These are phyloP conservation scores for Glareola pratincola DNA, from an alignment of 2,113 vertebrate genomes.

Conservation along the genomic window DNA sequence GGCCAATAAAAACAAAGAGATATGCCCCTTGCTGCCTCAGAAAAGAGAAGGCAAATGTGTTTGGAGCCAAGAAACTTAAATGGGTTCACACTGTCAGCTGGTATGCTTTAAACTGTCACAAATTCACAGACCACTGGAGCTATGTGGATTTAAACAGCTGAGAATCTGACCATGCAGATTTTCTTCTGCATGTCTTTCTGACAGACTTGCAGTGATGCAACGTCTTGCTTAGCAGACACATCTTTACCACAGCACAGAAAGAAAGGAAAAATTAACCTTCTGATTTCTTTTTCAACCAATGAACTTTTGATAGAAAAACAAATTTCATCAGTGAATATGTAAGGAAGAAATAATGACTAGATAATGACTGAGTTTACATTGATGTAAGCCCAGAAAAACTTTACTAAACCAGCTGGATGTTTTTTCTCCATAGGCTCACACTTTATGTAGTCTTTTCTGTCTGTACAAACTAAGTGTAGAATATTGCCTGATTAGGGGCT, in stretches of 20 bases:
- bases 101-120: not conserved
- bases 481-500: not conserved
- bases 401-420: not conserved
- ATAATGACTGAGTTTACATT: not conserved
- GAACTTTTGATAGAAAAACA: not conserved
- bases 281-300: not conserved
- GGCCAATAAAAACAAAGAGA: not conserved
- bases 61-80: not conserved
- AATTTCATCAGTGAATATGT: not conserved
- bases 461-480: not conserved
- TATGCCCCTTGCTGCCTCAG: not conserved
- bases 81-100: not conserved
- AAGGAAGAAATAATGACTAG: not conserved
- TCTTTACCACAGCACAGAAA: not conserved
- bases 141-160: conserved; percentile 38
- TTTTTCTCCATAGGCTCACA: not conserved
- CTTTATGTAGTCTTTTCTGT: not conserved
- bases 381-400: not conserved
- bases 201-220: not conserved
- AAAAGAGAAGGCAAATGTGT: not conserved
- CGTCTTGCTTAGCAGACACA: not conserved
- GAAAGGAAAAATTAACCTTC: not conserved
- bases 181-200: not conserved
- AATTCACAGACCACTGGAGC: not conserved
- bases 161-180: conserved; percentile 8